phyloP scores from a whole-genome alignment of 2,797 vertebrate genomes.

The Australoheros facetus region DNA sequence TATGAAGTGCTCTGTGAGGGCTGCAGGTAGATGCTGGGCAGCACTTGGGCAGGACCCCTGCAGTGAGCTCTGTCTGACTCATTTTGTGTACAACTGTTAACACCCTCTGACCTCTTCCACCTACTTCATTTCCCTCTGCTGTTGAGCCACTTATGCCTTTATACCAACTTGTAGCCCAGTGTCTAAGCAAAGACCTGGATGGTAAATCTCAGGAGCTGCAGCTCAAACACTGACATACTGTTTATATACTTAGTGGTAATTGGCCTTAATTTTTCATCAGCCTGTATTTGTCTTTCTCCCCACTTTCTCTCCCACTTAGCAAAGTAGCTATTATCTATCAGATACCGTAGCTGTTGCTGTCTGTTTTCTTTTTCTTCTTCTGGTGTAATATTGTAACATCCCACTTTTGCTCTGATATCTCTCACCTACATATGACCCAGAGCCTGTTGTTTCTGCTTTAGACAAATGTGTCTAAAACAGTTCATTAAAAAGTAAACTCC shows the following conservation, averaged over 20 bases:
- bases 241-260: conserved; percentile 46
- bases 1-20: conserved; percentile 73
- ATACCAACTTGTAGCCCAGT: conserved; percentile 8
- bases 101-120: conserved; percentile 64
- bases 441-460: conserved; percentile 23
- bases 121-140: conserved; percentile 51
- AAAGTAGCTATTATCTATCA: conserved; percentile 37
- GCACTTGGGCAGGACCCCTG: conserved; percentile 74
- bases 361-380: conserved; percentile 13
- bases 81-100: conserved; percentile 72
- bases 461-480: conserved; percentile 27
- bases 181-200: conserved; percentile 15
- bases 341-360: conserved; percentile 25
- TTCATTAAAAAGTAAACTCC: conserved; percentile 79
- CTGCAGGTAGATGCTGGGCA: conserved; percentile 78
- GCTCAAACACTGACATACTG: conserved; percentile 34
- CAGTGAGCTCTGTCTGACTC: conserved; percentile 78
- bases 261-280: conserved; percentile 50
- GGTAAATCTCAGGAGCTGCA: conserved; percentile 19
- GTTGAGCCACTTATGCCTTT: conserved; percentile 18
- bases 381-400: conserved; percentile 36
- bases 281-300: conserved; percentile 11
- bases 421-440: conserved; percentile 31
- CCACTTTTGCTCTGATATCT: conserved; percentile 26
- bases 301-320: conserved; percentile 31